Evolutionary conservation across 2,888 invertebrate species (phyloP), one percentile per base, ranked within the genome.

Genomic region (Andrena bucephala): DNA sequence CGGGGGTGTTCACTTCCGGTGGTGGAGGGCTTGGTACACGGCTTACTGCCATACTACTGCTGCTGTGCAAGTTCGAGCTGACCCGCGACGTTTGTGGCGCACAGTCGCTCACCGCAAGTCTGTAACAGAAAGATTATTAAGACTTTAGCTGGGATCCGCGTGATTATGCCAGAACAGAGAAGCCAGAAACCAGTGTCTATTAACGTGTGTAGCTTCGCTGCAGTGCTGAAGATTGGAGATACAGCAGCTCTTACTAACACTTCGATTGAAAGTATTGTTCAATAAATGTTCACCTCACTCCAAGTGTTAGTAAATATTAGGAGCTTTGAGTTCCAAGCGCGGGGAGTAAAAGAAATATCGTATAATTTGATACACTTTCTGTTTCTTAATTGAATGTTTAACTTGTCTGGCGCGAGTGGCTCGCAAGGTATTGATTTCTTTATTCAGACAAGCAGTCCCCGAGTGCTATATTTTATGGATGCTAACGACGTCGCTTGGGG

Each of bases 21-120:
- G 98, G 97, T 92, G 97, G 97, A 94, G 98, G 98, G 95, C 98
- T 98, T 94, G 99, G 98, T 94, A 99, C 98, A 94, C 98, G 97
- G 96, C 98, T 98, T 95, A 98, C 98, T 96, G 98, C 98, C 98
- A 98, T 98, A 95, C 97, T 97, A 96, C 97, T 97, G 95, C 97
- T 94, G 94, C 96, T 96, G 95, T 96, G 96, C 95, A 96, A 96
- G 95, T 96, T 96, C 94, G 97, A 97, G 95, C 97, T 96, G 95
- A 97, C 97, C 96, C 97, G 97, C 96, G 97, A 97, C 96, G 97
- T 97, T 96, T 97, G 97, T 94, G 96, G 96, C 95, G 96, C 96
- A 96, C 96, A 96, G 95, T 96, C 96, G 95, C 96, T 96, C 95
- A 96, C 95, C 95, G 96, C 96, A 95, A 97, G 96, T 96, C 97